Conservation (phyloP, 2,797 vertebrate species). For the Myotis daubentonii region DNA sequence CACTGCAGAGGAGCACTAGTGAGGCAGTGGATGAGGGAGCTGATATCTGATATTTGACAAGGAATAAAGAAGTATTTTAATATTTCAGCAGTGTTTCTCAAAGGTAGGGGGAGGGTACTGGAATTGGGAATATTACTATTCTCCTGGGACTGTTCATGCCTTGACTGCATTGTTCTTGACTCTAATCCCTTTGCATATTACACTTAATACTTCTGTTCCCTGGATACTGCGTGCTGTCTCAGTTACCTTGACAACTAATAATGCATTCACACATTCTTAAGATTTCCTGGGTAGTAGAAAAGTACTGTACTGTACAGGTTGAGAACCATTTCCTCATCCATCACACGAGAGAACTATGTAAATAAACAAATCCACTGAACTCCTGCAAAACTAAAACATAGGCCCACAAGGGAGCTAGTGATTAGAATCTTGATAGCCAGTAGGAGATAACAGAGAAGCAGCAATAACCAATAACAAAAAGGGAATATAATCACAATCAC, state of each 20-base stretch:
- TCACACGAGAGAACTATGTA: neutral
- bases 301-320: neutral
- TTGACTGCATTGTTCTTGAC: neutral
- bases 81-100: neutral
- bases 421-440: neutral
- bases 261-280: slow-evolving; percentile 40
- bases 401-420: neutral
- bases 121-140: neutral
- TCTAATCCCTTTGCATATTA: neutral
- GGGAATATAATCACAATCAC: neutral
- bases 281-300: neutral
- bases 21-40: accelerated
- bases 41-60: neutral
- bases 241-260: slow-evolving; percentile 15
- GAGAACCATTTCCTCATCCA: neutral
- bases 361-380: slow-evolving; percentile 5
- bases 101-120: neutral
- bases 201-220: slow-evolving; percentile 5
- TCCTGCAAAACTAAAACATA: neutral
- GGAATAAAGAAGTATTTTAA: neutral
- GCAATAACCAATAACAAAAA: neutral
- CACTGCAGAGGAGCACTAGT: neutral
- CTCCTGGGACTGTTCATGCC: neutral
- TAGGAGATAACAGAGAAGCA: neutral
- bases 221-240: neutral